These are phyloP conservation scores for Lacerta bilineata DNA, from an alignment of 2,797 vertebrate species.

Conservation along the genomic window DNA sequence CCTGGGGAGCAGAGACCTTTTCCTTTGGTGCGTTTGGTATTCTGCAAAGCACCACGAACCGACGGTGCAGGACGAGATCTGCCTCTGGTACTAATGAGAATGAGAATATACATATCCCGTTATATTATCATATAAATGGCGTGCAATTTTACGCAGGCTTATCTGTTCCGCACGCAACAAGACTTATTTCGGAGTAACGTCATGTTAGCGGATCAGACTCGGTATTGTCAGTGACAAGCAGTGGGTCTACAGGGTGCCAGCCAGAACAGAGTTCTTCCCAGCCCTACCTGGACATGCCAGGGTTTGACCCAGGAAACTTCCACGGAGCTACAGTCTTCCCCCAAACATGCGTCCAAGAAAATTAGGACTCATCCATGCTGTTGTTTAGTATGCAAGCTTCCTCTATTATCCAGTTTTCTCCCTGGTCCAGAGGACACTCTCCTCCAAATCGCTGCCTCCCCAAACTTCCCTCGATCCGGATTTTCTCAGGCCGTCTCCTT, in stretches of 20 bases:
- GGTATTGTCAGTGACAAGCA: not conserved
- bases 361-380: too few species aligned
- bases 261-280: too few species aligned
- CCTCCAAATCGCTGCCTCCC: too few species aligned
- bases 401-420: too few species aligned
- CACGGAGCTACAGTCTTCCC: not conserved
- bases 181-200: not conserved
- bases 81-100: not conserved
- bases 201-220: too few species aligned
- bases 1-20: not conserved
- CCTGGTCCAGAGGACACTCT: too few species aligned
- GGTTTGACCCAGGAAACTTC: not conserved
- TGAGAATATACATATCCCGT: not conserved
- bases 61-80: not conserved
- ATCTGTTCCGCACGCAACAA: not conserved
- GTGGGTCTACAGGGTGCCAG: not conserved
- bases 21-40: not conserved
- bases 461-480: too few species aligned
- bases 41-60: not conserved
- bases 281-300: not conserved
- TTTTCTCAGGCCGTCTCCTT: too few species aligned
- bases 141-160: not conserved
- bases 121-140: not conserved
- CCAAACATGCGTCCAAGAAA: not conserved
- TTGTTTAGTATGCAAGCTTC: too few species aligned